Conservation (phyloP, 2,888 invertebrate species). For the Sepioteuthis lessoniana region DNA sequence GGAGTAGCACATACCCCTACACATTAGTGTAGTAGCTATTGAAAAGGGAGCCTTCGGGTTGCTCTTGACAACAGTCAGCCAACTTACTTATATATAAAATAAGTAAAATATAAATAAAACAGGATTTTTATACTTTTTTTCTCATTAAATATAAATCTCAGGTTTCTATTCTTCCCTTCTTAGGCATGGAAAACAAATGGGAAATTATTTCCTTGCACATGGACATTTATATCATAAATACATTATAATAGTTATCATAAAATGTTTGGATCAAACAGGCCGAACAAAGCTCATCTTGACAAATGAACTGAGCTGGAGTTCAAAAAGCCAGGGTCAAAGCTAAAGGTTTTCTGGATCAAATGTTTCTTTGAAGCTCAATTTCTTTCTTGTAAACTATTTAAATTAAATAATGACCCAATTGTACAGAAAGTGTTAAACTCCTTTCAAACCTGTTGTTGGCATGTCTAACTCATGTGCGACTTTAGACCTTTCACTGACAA, state of each 20-base stretch:
- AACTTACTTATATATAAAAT: no score
- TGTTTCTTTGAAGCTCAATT: neutral
- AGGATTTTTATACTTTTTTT: neutral
- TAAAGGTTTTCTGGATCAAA: neutral
- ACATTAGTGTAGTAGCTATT: no score
- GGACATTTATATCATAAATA: neutral
- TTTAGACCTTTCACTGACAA: neutral
- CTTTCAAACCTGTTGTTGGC: neutral
- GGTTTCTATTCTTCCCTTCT: neutral
- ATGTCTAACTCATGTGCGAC: neutral
- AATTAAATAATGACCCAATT: neutral
- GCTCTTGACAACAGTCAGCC: no score
- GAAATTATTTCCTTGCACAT: neutral
- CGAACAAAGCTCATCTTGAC: neutral
- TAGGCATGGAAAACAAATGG: neutral
- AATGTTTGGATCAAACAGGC: neutral
- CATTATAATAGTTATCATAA: neutral
- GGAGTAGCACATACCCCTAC: no score
- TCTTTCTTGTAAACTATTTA: conserved; percentile 33
- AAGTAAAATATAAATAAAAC: no score
- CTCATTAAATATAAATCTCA: neutral
- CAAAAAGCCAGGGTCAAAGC: neutral
- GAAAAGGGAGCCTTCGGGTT: no score
- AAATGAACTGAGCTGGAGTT: neutral
- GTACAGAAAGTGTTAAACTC: neutral